Percentiles rank a stretch among this genome's conserved stretches.
Conservation (phyloP, 2,113 vertebrate genomes). For the Brachirus orientalis region DNA sequence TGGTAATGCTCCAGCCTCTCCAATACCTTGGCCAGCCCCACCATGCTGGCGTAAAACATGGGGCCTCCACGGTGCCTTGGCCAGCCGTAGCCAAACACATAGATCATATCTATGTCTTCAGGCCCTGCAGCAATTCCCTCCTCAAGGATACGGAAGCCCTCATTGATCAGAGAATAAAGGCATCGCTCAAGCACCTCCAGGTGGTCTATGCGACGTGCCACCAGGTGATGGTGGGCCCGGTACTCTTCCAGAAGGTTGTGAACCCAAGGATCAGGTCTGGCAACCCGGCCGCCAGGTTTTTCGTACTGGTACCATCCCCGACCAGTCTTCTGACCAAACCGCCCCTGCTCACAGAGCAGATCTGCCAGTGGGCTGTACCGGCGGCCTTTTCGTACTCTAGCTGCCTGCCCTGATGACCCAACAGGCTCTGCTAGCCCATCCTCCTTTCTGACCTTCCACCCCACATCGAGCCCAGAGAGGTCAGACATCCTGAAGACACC, state of each 20-base stretch:
- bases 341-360: conserved; percentile 87
- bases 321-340: conserved; percentile 90
- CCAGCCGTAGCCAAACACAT: conserved; percentile 90
- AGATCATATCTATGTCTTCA: conserved; percentile 91
- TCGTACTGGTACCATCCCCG: conserved; percentile 92
- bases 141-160: conserved; percentile 89
- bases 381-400: conserved; percentile 70
- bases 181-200: conserved; percentile 92
- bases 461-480: conserved; percentile 90
- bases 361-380: conserved; percentile 91
- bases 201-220: conserved; percentile 74
- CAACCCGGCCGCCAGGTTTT: conserved; percentile 77
- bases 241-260: conserved; percentile 84
- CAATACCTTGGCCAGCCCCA: conserved; percentile 85
- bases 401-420: conserved; percentile 60
- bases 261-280: conserved; percentile 87
- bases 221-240: conserved; percentile 79
- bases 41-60: conserved; percentile 89
- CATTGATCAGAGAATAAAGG: conserved; percentile 87
- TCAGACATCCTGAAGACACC: conserved; percentile 89
- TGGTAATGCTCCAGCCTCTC: conserved; percentile 87
- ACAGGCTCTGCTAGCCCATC: conserved; percentile 77
- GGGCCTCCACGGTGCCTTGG: conserved; percentile 89
- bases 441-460: conserved; percentile 86
- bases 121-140: conserved; percentile 87